Evolutionary conservation across 92 coral and sea anemone genomes (phyloP).

Genomic region (Phenganax subtilis): DNA sequence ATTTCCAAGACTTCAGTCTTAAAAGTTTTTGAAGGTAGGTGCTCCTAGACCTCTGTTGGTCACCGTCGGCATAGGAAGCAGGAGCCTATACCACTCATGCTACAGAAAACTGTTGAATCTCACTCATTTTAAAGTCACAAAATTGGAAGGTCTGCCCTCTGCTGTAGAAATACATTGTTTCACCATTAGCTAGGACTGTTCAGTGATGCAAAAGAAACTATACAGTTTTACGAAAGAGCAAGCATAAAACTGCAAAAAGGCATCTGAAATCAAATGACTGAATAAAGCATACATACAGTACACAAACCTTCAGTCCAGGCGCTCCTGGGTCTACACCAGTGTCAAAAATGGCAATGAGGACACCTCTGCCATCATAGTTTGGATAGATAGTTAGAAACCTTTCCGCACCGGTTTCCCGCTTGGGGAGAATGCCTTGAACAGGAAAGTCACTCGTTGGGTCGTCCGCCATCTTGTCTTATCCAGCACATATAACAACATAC

Average conservation of each 20-base stretch:
- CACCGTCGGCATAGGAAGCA: too few relatives aligned
- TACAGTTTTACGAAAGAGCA: too few relatives aligned
- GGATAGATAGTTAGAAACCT: conserved; percentile 79
- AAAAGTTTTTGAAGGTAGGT: too few relatives aligned
- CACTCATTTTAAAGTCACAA: too few relatives aligned
- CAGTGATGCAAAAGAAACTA: too few relatives aligned
- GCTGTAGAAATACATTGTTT: too few relatives aligned
- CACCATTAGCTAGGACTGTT: too few relatives aligned
- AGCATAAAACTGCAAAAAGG: background rate
- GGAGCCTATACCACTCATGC: too few relatives aligned
- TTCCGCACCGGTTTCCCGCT: conserved; percentile 92
- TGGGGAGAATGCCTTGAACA: conserved; percentile 81
- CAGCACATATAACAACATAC: background rate
- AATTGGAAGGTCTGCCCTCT: too few relatives aligned
- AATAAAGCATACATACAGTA: background rate
- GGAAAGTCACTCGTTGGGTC: conserved; percentile 71
- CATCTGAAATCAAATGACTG: background rate
- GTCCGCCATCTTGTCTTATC: conserved; percentile 66
- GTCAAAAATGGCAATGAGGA: conserved; percentile 86
- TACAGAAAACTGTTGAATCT: too few relatives aligned
- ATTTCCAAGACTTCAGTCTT: too few relatives aligned
- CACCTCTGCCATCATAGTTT: conserved; percentile 83
- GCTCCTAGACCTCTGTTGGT: too few relatives aligned
- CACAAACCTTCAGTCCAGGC: conserved; percentile 74
- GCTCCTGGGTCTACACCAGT: conserved; percentile 99